These are phyloP conservation scores for Carcharodon carcharias DNA, from an alignment of 2,797 vertebrate genomes.

Conservation along the genomic window DNA sequence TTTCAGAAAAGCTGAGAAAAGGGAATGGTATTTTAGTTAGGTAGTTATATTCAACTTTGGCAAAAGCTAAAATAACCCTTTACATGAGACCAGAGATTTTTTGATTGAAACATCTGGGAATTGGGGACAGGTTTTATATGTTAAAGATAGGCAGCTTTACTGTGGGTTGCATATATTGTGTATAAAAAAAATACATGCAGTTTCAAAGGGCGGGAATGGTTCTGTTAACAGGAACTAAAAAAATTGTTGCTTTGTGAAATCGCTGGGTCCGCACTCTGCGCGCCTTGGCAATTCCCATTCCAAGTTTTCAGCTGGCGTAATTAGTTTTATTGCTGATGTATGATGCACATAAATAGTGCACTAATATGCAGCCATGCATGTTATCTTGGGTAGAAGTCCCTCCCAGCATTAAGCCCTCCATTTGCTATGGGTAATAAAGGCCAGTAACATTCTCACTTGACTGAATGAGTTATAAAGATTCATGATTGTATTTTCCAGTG, in stretches of 20 bases:
- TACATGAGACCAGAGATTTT: slow-evolving; percentile 2
- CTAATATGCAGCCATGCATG: neutral
- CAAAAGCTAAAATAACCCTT: slow-evolving; percentile 29
- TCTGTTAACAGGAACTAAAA: neutral
- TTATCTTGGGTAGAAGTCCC: neutral
- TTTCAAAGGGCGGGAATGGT: neutral
- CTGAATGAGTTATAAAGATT: neutral
- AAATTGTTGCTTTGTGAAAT: neutral
- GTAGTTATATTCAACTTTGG: slow-evolving; percentile 15
- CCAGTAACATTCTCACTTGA: neutral
- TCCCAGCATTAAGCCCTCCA: neutral
- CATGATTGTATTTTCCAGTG: neutral
- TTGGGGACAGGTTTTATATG: neutral
- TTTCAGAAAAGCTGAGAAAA: slow-evolving; percentile 47
- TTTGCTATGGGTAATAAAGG: neutral
- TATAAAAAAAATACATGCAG: neutral
- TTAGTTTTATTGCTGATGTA: neutral
- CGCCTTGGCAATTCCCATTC: neutral
- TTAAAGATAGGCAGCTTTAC: slow-evolving; percentile 20
- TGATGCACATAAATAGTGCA: neutral
- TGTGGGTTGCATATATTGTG: neutral
- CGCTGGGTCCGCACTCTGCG: neutral
- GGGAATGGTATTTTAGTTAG: slow-evolving; percentile 42
- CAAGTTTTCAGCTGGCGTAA: neutral
- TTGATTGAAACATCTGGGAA: slow-evolving; percentile 23